Evolutionary conservation across 1,140 invertebrate genomes (phyloP).

Genomic region (Zaprionus nigranus): DNA sequence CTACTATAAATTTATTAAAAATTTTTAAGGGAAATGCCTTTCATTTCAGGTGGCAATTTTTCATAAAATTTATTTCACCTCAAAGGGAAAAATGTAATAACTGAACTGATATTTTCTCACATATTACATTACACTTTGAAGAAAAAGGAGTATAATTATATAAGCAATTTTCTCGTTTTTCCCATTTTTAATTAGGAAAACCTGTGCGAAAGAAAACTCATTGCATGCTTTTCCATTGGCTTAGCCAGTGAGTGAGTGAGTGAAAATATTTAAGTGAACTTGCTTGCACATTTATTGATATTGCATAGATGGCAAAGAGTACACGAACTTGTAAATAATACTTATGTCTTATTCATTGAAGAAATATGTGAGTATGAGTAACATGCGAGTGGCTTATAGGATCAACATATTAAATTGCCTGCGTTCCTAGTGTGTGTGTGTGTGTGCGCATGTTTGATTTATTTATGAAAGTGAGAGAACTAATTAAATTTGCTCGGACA

Average conservation of each 20-base stretch:
- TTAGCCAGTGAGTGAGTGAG: not conserved
- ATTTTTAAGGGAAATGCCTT: too few species aligned
- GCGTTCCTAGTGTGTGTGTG: not conserved
- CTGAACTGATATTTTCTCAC: too few species aligned
- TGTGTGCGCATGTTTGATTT: conserved; percentile 5
- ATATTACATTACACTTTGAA: too few species aligned
- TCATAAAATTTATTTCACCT: too few species aligned
- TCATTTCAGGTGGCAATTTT: too few species aligned
- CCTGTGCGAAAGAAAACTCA: not conserved
- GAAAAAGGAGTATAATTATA: too few species aligned
- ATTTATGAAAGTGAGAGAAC: conserved; percentile 22
- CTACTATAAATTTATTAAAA: too few species aligned
- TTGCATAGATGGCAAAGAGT: not conserved
- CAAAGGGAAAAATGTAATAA: too few species aligned
- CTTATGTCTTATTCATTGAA: conserved; percentile 11
- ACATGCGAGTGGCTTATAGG: not conserved
- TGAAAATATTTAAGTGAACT: not conserved
- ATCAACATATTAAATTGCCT: conserved; percentile 20
- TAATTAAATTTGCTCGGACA: conserved; percentile 34
- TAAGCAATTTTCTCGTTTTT: not conserved
- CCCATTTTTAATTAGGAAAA: not conserved
- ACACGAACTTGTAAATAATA: not conserved
- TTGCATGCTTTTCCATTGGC: not conserved
- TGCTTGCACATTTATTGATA: conserved; percentile 3
- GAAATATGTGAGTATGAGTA: conserved; percentile 2